Conservation (phyloP, 2,888 invertebrate species). For the Physocephala rufipes region DNA sequence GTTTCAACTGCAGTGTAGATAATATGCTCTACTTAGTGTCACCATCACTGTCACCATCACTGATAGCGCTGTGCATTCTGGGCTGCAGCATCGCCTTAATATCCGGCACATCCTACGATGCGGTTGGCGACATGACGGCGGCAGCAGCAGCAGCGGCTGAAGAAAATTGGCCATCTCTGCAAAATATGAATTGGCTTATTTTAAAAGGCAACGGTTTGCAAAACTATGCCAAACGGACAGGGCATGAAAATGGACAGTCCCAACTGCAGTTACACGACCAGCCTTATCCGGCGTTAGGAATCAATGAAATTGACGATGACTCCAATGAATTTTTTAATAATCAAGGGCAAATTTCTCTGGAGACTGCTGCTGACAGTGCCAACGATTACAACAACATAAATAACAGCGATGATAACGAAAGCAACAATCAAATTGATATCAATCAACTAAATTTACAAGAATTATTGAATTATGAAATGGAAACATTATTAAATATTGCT, state of each 20-base stretch:
- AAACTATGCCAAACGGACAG: conserved; percentile 4
- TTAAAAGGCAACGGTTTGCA: conserved; percentile 43
- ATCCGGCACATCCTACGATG: conserved; percentile 46
- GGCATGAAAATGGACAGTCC: background rate
- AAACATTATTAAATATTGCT: background rate
- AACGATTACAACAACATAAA: background rate
- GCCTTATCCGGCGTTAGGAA: conserved; percentile 2
- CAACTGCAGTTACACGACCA: background rate
- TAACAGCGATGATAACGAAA: background rate
- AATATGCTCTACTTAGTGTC: conserved; percentile 11
- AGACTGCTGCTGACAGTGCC: background rate
- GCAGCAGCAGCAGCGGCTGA: background rate
- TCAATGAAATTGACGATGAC: background rate
- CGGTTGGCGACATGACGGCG: conserved; percentile 16
- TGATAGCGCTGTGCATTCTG: background rate
- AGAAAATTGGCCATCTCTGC: background rate
- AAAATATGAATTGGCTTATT: conserved; percentile 52
- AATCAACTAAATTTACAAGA: background rate
- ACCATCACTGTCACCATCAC: background rate
- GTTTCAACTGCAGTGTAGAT: background rate
- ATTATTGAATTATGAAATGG: background rate
- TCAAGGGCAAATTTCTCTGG: background rate
- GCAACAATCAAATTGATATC: background rate
- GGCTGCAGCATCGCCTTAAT: conserved; percentile 43
- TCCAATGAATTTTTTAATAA: background rate